phyloP scores from a whole-genome alignment of 30 jellyfish, hydroid and myxozoan genomes.

The Mastigias papua region DNA sequence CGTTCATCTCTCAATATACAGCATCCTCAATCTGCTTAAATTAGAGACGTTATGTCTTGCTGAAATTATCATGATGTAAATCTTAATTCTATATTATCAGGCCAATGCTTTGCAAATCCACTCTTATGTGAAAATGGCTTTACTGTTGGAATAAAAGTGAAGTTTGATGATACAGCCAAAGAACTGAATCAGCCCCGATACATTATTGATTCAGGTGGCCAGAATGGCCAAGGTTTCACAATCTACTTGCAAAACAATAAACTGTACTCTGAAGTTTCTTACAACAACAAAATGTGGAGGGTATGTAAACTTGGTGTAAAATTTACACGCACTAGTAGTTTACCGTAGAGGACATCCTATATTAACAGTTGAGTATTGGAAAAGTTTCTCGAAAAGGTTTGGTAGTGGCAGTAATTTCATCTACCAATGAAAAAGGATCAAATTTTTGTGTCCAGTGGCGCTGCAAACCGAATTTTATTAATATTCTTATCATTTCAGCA shows the following conservation, averaged over 20 bases:
- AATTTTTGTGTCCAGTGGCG: neutral
- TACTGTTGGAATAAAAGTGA: constrained; percentile 84
- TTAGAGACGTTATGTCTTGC: too few species aligned
- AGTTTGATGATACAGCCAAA: constrained; percentile 76
- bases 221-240: constrained; percentile 97
- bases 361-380: too few species aligned
- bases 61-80: too few species aligned
- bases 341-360: too few species aligned
- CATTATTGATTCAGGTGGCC: constrained; percentile 99
- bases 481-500: neutral
- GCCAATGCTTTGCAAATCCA: constrained; percentile 94
- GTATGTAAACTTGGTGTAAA: constrained; percentile 51
- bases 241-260: constrained; percentile 79
- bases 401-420: neutral
- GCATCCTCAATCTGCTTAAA: too few species aligned
- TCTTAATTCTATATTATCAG: constrained; percentile 21
- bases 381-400: too few species aligned
- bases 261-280: constrained; percentile 87
- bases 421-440: too few species aligned
- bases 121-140: constrained; percentile 95
- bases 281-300: constrained; percentile 93
- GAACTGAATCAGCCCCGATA: constrained; percentile 70
- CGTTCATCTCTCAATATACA: too few species aligned
- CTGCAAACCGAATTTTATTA: neutral
- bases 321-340: too few species aligned